Evolutionary conservation across 2,113 vertebrate species (phyloP), one percentile per base, ranked within the genome.

Genomic region (Noturus placidus): DNA sequence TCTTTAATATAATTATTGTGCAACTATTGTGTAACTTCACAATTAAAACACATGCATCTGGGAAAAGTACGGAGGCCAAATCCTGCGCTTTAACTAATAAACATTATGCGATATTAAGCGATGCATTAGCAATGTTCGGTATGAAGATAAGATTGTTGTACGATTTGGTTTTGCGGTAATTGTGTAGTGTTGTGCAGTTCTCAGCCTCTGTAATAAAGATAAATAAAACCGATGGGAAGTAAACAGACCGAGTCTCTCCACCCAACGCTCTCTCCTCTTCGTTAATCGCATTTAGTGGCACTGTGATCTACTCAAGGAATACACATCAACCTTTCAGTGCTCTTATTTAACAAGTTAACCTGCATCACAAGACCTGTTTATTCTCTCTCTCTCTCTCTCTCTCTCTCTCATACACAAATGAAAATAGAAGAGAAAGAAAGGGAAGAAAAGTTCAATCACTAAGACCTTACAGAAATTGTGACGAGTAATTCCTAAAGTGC

Each of bases 361-460:
- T 61, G n/a, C 56, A 83, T 90, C 88, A 89, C 82, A 87, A 85
- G 86, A 89, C 88, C 76, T 9, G 27, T 25, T 50, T 77, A 50
- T 46, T 25, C 25, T 52, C 42, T 2, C 9, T 46, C 20, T 42
- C 22, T 52, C 42, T 2, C 9, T 46, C 20, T 42, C 22, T 65
- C 27, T 61, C 7, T 14, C n/a, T 7, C 19, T 65, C 27, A 46
- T 3, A 52, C 78, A 83, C n/a, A 83, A 4, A 84, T 3, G 90
- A 2, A 82, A 3, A n/a, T 19, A 52, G 27, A 20, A 35, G 50
- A 56, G 35, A 61, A 30, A 56, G 35, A 61, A 30, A 59, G 15
- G 57, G 27, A 61, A 63, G 22, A 63, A 63, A 63, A 63, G 61
- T 27, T 65, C 27, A n/a, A n/a, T 65, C 61, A 65, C 61, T 27